phyloP scores from a whole-genome alignment of 2,797 vertebrate species.

The Carcharodon carcharias region DNA sequence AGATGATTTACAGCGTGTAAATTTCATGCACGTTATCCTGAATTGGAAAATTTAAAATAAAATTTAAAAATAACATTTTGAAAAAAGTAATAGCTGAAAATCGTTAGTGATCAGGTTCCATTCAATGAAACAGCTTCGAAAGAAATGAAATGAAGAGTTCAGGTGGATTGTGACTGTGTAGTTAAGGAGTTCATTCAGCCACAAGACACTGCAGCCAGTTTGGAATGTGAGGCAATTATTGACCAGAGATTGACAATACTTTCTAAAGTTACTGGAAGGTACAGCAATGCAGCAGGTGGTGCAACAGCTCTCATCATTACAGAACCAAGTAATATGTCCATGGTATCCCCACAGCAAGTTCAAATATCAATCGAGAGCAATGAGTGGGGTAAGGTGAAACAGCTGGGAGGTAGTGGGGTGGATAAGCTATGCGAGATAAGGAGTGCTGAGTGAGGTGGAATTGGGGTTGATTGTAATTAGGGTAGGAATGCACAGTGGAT shows the following conservation, averaged over 20 bases:
- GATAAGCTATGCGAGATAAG: neutral
- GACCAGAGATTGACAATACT: neutral
- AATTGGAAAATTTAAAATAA: conserved; percentile 32
- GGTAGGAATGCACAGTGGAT: no score
- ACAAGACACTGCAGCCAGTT: neutral
- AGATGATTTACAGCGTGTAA: conserved; percentile 55
- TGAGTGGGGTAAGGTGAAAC: neutral
- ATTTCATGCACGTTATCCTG: neutral
- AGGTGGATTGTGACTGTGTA: neutral
- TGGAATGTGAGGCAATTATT: neutral
- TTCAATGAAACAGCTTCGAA: neutral
- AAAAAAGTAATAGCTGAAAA: neutral
- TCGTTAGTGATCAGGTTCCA: neutral
- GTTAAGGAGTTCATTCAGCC: neutral
- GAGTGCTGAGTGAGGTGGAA: neutral
- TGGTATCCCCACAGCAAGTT: neutral
- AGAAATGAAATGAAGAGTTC: neutral
- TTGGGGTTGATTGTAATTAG: neutral
- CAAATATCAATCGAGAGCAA: neutral
- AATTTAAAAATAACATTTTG: neutral
- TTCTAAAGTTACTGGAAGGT: neutral
- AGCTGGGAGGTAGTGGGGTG: neutral
- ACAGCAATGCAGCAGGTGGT: neutral
- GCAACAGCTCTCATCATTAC: neutral
- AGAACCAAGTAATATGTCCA: neutral